Evolutionary conservation across 2,888 invertebrate genomes (phyloP).

Genomic region (Eudemis profundana): DNA sequence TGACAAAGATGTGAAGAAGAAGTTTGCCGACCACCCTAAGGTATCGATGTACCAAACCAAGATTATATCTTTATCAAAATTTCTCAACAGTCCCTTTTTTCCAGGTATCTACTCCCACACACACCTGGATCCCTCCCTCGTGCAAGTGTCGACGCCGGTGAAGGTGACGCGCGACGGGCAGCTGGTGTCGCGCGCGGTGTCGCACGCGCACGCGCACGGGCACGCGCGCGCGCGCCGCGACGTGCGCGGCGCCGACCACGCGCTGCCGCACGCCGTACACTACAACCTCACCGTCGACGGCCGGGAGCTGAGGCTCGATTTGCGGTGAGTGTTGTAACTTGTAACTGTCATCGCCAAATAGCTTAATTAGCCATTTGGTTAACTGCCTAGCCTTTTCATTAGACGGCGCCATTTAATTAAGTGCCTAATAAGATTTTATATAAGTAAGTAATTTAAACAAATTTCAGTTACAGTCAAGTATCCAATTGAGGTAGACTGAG

Average conservation of each 20-base stretch:
- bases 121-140: slow-evolving; percentile 80
- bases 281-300: slow-evolving; percentile 82
- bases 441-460: too few species aligned
- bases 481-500: too few species aligned
- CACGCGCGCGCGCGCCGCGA: slow-evolving; percentile 82
- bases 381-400: too few species aligned
- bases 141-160: slow-evolving; percentile 86
- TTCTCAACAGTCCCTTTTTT: slow-evolving; percentile 21
- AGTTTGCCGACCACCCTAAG: too few species aligned
- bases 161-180: slow-evolving; percentile 86
- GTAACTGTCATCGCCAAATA: background rate
- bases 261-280: slow-evolving; percentile 69
- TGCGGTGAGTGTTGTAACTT: slow-evolving; percentile 65
- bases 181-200: slow-evolving; percentile 84
- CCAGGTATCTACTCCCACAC: slow-evolving; percentile 81
- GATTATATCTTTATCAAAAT: background rate
- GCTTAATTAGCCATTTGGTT: too few species aligned
- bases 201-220: slow-evolving; percentile 82
- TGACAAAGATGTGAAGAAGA: too few species aligned
- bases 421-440: background rate
- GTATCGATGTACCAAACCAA: too few species aligned
- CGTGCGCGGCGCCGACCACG: slow-evolving; percentile 64
- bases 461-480: too few species aligned
- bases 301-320: slow-evolving; percentile 74
- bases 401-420: too few species aligned